These are phyloP conservation scores for Cossypha polioptera DNA, from an alignment of 2,797 vertebrate species.

Conservation along the genomic window DNA sequence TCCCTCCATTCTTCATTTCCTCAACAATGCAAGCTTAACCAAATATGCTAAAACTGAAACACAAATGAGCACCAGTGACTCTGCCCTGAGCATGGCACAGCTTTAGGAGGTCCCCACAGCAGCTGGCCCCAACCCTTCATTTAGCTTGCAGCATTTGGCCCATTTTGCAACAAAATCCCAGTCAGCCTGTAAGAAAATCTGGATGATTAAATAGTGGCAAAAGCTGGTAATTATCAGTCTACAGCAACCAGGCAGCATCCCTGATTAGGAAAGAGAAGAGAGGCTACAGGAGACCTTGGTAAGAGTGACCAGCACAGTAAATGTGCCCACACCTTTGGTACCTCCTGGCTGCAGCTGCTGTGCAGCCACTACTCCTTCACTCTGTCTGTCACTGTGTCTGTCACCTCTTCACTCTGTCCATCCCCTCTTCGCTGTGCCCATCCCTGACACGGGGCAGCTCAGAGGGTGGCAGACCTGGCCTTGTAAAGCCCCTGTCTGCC, in stretches of 20 bases:
- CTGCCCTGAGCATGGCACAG: not conserved
- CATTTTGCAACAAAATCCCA: not conserved
- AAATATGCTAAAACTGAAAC: not conserved
- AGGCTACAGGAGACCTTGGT: not conserved
- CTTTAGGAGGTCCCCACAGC: not conserved
- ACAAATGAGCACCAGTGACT: not conserved
- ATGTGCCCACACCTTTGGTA: not conserved
- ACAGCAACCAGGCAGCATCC: not conserved
- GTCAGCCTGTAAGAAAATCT: not conserved
- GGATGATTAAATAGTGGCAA: not conserved
- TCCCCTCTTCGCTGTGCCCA: not conserved
- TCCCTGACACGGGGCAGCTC: fast-evolving
- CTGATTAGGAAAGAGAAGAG: not conserved
- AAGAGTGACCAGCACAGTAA: fast-evolving
- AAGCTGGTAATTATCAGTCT: not conserved
- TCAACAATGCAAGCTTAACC: not conserved
- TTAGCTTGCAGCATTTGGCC: not conserved
- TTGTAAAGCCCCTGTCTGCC: fast-evolving
- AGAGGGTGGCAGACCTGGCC: fast-evolving
- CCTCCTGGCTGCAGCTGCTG: not conserved
- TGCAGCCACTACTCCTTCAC: not conserved
- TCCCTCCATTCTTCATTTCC: not conserved
- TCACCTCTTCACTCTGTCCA: not conserved
- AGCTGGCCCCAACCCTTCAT: not conserved
- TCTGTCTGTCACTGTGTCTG: not conserved